Conservation (phyloP, 2,113 vertebrate species). For the Anoura caudifer region DNA sequence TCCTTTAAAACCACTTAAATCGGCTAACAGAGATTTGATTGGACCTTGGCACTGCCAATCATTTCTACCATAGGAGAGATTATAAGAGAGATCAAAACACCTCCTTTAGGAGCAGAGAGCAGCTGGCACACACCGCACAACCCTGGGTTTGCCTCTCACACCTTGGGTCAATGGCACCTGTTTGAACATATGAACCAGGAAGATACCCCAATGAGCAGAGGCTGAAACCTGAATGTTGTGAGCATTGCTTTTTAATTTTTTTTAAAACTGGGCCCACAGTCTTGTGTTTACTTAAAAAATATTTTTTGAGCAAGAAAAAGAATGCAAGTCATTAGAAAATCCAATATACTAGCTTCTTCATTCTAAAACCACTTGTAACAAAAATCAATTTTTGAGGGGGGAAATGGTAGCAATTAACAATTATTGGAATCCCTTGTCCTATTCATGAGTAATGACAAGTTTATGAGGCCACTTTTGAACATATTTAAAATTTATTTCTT, state of each 20-base stretch:
- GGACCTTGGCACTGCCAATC: not conserved
- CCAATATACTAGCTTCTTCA: conserved; percentile 74
- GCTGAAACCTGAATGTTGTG: not conserved
- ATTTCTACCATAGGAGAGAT: not conserved
- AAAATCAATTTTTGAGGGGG: conserved; percentile 50
- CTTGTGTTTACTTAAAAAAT: conserved; percentile 70
- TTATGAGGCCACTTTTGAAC: conserved; percentile 49
- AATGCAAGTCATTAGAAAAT: conserved; percentile 79
- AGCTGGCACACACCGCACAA: not conserved
- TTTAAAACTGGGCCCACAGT: not conserved
- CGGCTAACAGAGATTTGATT: not conserved
- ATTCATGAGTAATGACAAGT: conserved; percentile 33
- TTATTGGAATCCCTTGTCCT: conserved; percentile 46
- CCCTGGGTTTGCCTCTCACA: not conserved
- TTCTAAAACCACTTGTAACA: conserved; percentile 75
- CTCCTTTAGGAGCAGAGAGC: not conserved
- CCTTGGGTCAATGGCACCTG: not conserved
- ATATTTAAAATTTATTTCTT: not conserved
- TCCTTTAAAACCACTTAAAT: not conserved
- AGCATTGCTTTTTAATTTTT: not conserved
- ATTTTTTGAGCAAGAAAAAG: conserved; percentile 77
- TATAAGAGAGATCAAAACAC: not conserved
- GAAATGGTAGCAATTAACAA: conserved; percentile 73
- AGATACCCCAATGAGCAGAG: not conserved
- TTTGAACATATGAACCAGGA: not conserved